Conservation (phyloP, 92 coral and sea anemone genomes). For the Pocillopora grandis region DNA sequence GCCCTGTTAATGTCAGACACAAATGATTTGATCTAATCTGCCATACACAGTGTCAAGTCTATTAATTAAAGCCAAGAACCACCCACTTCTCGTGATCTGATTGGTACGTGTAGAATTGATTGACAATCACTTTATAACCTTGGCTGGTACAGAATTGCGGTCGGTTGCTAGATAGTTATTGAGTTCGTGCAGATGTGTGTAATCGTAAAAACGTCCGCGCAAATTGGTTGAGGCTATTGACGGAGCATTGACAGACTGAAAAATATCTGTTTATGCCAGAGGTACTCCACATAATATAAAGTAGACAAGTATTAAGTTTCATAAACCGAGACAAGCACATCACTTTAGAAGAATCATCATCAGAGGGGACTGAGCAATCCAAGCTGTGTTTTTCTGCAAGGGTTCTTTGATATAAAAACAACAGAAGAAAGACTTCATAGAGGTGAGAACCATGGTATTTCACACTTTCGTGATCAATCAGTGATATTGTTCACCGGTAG, state of each 20-base stretch:
- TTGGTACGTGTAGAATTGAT: slow-evolving; percentile 12
- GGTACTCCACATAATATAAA: not conserved
- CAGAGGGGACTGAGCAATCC: not conserved
- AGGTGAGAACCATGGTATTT: slow-evolving; percentile 1
- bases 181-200: not conserved
- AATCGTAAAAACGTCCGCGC: slow-evolving; percentile 25
- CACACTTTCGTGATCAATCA: not conserved
- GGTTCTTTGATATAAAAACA: not conserved
- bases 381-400: not conserved
- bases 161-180: not conserved
- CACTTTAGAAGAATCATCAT: not conserved
- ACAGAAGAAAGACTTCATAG: not conserved
- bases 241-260: slow-evolving; percentile 29
- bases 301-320: slow-evolving; percentile 23
- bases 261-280: not conserved
- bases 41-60: slow-evolving; percentile 12
- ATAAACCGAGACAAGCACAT: slow-evolving; percentile 20
- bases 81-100: slow-evolving; percentile 5
- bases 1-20: not conserved
- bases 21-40: slow-evolving; percentile 6
- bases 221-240: slow-evolving; percentile 4
- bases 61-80: slow-evolving; percentile 2
- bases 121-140: not conserved
- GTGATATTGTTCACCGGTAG: too few species aligned
- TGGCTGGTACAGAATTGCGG: not conserved